Evolutionary conservation across 2,888 invertebrate genomes (phyloP), one percentile per base, ranked within the genome.

Genomic region (Catocala sponsa): DNA sequence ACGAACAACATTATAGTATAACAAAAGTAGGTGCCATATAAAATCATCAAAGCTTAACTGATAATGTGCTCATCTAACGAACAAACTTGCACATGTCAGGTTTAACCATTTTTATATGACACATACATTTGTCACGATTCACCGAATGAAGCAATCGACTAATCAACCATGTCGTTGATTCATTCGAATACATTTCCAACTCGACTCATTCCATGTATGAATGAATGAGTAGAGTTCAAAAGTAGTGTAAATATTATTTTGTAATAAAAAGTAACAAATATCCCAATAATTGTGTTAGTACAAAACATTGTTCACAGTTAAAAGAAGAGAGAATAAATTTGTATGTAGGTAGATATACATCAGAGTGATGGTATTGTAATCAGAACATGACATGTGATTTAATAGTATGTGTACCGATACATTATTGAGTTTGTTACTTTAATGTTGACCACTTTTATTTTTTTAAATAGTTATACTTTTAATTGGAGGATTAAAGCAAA

Each of bases 151-250:
- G 6, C 50, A 6, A 33, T 48, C 48, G n/a, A 48, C 6, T 33
- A n/a, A 10, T 2, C n/a, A 2, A 33, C 11, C 10, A n/a, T 2
- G 47, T 59, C 33, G 4, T 38, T 15, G 6, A 33, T 49, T 54
- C 9, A 13, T 57, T 58, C 13, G 12, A 11, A 15, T 15, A 50
- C 48, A 49, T 10, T 63, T 65, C 55, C 59, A 70, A 38, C 55
- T 65, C 60, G 63, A 68, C 54, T 25, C 52, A 43, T 58, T 41
- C 35, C 25, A 13, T 9, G 25, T 6, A 4, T 38, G 2, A 11
- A 42, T 7, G 6, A 6, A 13, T 32, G 48, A 48, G 6, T 33
- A 9, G 42, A 33, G 43, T 52, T 53, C 15, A 35, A 12, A 35
- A 35, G 0, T 12, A 12, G 1, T 35, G 6, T 6, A 38, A 13